phyloP scores from a whole-genome alignment of 2,113 vertebrate species.

The Crypturellus undulatus region DNA sequence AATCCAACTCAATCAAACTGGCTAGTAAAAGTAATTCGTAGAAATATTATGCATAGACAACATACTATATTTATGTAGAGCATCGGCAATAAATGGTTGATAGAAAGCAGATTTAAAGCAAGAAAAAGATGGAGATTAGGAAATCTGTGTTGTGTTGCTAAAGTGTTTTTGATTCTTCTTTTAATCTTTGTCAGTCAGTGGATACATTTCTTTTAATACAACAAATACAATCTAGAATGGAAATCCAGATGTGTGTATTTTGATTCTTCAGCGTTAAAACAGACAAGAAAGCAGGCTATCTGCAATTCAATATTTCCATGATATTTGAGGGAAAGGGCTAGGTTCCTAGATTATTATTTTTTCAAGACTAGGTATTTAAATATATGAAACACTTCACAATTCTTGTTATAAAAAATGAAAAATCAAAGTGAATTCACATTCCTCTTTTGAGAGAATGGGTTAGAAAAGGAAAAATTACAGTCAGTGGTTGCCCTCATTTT shows the following conservation, averaged over 20 bases:
- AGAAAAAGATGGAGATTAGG: constrained; percentile 13
- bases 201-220: not conserved
- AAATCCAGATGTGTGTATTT: not conserved
- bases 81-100: not conserved
- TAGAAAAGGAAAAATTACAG: constrained; percentile 52
- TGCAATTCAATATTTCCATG: not conserved
- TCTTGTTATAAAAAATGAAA: constrained; percentile 53
- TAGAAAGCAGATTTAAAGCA: not conserved
- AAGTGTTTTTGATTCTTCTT: not conserved
- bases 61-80: not conserved
- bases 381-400: not conserved
- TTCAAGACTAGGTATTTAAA: not conserved
- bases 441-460: constrained; percentile 40
- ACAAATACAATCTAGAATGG: not conserved
- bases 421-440: constrained; percentile 49
- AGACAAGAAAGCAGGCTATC: not conserved
- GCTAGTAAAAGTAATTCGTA: not conserved
- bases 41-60: not conserved
- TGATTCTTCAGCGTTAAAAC: not conserved
- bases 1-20: not conserved
- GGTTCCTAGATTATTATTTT: not conserved
- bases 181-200: not conserved
- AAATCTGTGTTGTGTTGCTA: not conserved
- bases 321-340: not conserved
- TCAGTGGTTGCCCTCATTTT: constrained; percentile 61